Base-by-base conservation (phyloP, 1,140 invertebrate species). In the Propsilocerus akamusi region DNA sequence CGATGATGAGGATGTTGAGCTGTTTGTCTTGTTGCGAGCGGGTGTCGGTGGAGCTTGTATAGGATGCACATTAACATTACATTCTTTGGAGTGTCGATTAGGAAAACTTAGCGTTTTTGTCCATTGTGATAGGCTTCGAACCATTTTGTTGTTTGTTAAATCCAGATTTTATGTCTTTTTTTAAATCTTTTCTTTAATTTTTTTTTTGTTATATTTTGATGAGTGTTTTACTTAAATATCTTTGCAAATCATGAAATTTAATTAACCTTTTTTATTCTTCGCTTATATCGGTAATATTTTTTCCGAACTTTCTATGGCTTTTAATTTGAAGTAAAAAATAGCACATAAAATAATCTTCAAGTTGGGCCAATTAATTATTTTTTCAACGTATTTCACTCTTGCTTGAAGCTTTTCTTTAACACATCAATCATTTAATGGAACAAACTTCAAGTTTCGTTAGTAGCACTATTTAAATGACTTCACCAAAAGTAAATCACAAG, bases 71-170 rank as follows among this genome's bases (percentile, higher is more conserved):
- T 71, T 72, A 48, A 69, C 70, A 51, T 72, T 70, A 66, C 73
- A 74, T 64, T 83, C 77, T 69, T 83, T 81, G 22, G 75, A 75
- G 30, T 75, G 76, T 56, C 81, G 76, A 61, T 84, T 82, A 1
- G 83, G 81, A 63, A 87, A 87, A 71, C 83, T 86, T 59, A 87
- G 69, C 54, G 83, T 87, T 72, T 86, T 87, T 58, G 83, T 86
- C 84, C 84, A 87, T 72, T 86, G 81, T 46, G 81, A 78, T 58
- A 86, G 65, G 69, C 82, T 84, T 57, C 84, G 80, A 61, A 86
- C 84, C 84, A 87, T 87, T 60, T 66, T 72, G 50, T n/a, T 11
- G 10, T 30, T 30, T 30, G 28, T 30, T 41, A 41, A 41, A 41
- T 41, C 34, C 34, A 41, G n/a, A 20, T 17, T 41, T 41, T 37